Evolutionary conservation across 2,797 vertebrate genomes (phyloP).

Genomic region (Iguana delicatissima): DNA sequence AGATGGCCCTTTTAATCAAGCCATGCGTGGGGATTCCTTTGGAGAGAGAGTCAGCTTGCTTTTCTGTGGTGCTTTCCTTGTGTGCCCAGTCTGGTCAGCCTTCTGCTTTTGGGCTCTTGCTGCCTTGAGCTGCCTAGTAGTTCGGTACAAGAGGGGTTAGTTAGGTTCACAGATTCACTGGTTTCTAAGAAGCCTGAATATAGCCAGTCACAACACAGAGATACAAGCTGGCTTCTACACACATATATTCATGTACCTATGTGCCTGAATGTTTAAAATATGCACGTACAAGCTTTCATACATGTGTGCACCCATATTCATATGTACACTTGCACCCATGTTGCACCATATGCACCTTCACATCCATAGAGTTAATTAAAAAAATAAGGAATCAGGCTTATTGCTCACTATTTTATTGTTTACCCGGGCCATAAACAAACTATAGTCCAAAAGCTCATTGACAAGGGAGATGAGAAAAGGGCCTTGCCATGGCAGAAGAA

Average conservation of each 20-base stretch:
- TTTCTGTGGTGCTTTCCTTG: background rate
- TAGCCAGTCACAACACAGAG: background rate
- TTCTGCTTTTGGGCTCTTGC: background rate
- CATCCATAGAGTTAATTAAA: background rate
- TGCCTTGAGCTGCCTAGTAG: background rate
- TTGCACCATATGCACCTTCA: background rate
- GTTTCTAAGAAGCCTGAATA: background rate
- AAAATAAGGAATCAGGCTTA: background rate
- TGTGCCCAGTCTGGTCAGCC: background rate
- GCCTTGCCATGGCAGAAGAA: constrained; percentile 9
- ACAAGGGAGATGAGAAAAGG: constrained; percentile 63
- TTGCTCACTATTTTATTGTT: background rate
- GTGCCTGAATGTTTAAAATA: background rate
- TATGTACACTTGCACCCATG: background rate
- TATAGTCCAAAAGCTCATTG: background rate
- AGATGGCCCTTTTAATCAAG: constrained; percentile 33
- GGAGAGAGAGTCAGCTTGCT: background rate
- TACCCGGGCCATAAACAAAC: background rate
- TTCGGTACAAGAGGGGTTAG: background rate
- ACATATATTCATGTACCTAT: background rate
- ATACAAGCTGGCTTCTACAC: background rate
- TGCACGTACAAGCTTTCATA: background rate
- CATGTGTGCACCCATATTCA: background rate
- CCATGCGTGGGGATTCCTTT: constrained; percentile 17
- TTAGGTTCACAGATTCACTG: background rate